phyloP scores from a whole-genome alignment of 2,888 invertebrate genomes.

The Patella pellucida region DNA sequence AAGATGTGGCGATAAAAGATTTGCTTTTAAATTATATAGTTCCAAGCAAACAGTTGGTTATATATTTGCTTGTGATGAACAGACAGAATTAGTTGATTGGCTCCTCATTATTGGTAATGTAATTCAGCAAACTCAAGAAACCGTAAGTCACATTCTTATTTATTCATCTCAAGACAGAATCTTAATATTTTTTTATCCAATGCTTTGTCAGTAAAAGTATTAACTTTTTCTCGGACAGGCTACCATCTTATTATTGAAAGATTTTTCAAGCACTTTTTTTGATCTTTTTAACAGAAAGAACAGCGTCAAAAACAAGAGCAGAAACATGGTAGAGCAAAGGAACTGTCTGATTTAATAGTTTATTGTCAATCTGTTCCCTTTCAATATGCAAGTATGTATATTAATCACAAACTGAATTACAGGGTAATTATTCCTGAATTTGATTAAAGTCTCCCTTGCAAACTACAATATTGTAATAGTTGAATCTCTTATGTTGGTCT shows the following conservation, averaged over 20 bases:
- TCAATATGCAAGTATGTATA: conserved; percentile 77
- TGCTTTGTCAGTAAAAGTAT: too few relatives aligned
- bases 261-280: neutral
- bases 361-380: conserved; percentile 93
- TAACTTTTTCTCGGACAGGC: neutral
- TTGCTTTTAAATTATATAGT: conserved; percentile 67
- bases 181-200: too few relatives aligned
- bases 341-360: conserved; percentile 96
- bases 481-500: too few relatives aligned
- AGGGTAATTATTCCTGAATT: too few relatives aligned
- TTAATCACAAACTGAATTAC: neutral
- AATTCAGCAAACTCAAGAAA: conserved; percentile 83
- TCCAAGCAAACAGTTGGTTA: conserved; percentile 74
- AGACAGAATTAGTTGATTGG: conserved; percentile 89
- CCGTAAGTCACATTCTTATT: conserved; percentile 68
- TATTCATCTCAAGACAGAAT: neutral
- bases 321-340: conserved; percentile 91
- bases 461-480: too few relatives aligned
- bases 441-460: too few relatives aligned
- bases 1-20: conserved; percentile 36
- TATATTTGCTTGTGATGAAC: conserved; percentile 81
- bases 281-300: conserved; percentile 39
- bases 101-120: conserved; percentile 86
- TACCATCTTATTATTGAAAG: neutral
- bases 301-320: conserved; percentile 78